Base-by-base conservation (phyloP, 2,113 vertebrate species). In the Anarrhichthys ocellatus region DNA sequence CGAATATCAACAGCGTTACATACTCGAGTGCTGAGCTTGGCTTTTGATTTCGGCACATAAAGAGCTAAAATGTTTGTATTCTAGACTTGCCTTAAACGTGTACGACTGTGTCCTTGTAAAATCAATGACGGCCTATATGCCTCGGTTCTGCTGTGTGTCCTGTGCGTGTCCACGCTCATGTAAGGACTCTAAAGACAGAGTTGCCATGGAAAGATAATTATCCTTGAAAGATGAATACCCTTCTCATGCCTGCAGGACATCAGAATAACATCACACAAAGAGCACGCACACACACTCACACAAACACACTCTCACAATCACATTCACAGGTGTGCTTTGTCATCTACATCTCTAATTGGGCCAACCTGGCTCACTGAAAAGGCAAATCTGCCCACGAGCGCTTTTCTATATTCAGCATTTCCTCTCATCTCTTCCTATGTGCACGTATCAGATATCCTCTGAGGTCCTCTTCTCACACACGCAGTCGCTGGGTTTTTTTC, bases 341-440 rank as follows among this genome's bases (percentile, higher is more conserved):
- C 86, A 84, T 87, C 78, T 70, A 44, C 73, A 52, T 88, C 54
- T 84, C 84, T 88, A 88, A 93, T 90, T 91, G 70, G 88, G 80
- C 62, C 89, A 84, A 68, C 70, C 62, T 27, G 68, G 20, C 61
- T 72, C 46, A n/a, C 50, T 87, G 69, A 75, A 83, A 86, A 87
- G 75, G 65, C 83, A 73, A 81, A 90, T 90, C 68, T 91, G 87
- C 84, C 82, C 79, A 82, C 40, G 56, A 91, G 88, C 74, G 6
- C 66, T 86, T 86, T 88, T 79, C 76, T 90, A 73, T 81, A 81
- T 84, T 81, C 68, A 84, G 79, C 70, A 71, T 84, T 87, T 90
- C 68, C 80, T 87, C 82, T 87, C 83, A 87, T 90, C 63, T 84
- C 77, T 68, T 87, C 73, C 65, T 80, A 42, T 80, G 59, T 79